These are phyloP conservation scores for Herminia tarsipennalis DNA, from an alignment of 2,888 invertebrate genomes.

Conservation along the genomic window DNA sequence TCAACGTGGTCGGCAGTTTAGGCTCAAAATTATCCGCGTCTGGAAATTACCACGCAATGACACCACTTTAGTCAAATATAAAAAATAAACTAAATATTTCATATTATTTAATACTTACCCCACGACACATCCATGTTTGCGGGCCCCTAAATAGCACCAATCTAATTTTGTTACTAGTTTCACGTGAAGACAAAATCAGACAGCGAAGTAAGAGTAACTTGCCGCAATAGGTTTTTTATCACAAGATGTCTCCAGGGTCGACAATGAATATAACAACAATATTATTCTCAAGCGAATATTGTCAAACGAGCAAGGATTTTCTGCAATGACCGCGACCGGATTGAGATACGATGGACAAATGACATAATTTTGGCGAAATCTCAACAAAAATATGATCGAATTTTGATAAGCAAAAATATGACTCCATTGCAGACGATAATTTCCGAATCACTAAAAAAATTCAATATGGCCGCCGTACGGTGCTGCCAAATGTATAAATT, in stretches of 20 bases:
- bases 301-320: conserved; percentile 82
- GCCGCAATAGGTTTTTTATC: conserved; percentile 77
- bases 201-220: conserved; percentile 64
- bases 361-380: conserved; percentile 83
- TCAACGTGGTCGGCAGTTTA: conserved; percentile 86
- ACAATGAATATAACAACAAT: conserved; percentile 72
- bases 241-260: conserved; percentile 85
- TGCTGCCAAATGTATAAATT: conserved; percentile 50
- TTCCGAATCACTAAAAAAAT: conserved; percentile 74
- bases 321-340: conserved; percentile 77
- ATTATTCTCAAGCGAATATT: conserved; percentile 72
- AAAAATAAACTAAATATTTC: conserved; percentile 32
- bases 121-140: conserved; percentile 89
- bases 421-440: conserved; percentile 85
- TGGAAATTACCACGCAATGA: conserved; percentile 75
- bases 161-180: conserved; percentile 74
- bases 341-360: conserved; percentile 77
- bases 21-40: conserved; percentile 91
- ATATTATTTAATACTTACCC: conserved; percentile 81
- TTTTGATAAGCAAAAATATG: conserved; percentile 81
- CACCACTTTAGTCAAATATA: conserved; percentile 43
- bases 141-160: conserved; percentile 70
- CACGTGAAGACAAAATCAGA: conserved; percentile 76
- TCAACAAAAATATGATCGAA: conserved; percentile 79
- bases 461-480: conserved; percentile 69